Percentiles rank a stretch among this genome's conserved stretches.
Evolutionary conservation across 2,797 vertebrate species (phyloP).

Genomic region (Hybognathus amarus): DNA sequence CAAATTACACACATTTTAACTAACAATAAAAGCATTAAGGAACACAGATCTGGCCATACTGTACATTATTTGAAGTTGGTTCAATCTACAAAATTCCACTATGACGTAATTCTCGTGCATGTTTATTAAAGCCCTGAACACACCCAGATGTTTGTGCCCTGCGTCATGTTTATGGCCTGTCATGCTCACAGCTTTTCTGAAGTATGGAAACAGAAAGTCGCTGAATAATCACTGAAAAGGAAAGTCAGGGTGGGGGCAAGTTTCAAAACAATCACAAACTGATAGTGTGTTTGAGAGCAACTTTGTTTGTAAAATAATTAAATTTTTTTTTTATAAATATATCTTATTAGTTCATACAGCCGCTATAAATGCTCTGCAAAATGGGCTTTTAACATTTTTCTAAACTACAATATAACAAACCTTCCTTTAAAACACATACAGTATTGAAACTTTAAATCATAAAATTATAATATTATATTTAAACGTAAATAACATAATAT

Average conservation of each 20-base stretch:
- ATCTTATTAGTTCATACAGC: background rate
- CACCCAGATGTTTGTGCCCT: background rate
- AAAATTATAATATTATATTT: too few relatives aligned
- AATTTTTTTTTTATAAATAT: too few relatives aligned
- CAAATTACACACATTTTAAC: background rate
- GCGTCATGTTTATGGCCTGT: background rate
- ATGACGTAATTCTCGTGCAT: background rate
- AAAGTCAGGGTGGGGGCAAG: background rate
- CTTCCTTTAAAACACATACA: background rate
- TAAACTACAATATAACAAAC: background rate
- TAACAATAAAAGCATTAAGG: background rate
- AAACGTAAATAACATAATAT: background rate
- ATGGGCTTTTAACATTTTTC: background rate
- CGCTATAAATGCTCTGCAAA: background rate
- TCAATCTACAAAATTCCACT: background rate
- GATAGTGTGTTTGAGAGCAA: background rate
- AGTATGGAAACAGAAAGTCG: conserved; percentile 30
- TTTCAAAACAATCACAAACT: background rate
- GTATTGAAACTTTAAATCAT: background rate
- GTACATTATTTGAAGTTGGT: background rate
- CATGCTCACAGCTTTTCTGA: background rate
- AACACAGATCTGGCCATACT: background rate
- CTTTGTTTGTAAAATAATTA: background rate
- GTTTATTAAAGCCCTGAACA: background rate
- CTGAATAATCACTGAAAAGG: background rate